Conservation (phyloP, 2,888 invertebrate genomes). For the Agrotis clavis region DNA sequence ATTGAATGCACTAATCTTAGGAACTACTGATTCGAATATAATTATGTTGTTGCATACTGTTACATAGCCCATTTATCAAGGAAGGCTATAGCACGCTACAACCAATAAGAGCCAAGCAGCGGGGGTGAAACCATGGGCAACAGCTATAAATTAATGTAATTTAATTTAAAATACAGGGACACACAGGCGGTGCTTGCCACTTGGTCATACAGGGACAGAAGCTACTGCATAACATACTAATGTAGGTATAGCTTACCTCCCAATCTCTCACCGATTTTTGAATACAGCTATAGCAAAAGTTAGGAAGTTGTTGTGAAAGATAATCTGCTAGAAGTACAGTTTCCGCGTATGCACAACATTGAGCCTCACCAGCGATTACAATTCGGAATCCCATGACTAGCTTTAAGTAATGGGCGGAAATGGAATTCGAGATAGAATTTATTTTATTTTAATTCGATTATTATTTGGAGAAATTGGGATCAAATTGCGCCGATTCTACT, state of each 20-base stretch:
- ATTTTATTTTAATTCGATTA: neutral
- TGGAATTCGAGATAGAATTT: neutral
- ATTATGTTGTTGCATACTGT: too few species aligned
- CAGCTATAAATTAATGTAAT: too few species aligned
- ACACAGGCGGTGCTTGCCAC: neutral
- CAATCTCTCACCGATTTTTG: slow-evolving; percentile 88
- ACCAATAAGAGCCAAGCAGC: too few species aligned
- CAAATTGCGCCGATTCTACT: neutral
- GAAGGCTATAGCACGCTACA: too few species aligned
- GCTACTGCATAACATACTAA: neutral
- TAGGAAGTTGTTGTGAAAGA: slow-evolving; percentile 88
- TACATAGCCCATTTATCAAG: too few species aligned
- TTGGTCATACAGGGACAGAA: neutral
- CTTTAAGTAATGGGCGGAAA: neutral
- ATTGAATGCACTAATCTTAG: too few species aligned
- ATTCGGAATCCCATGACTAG: slow-evolving; percentile 86
- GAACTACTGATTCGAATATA: too few species aligned
- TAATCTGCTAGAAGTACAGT: slow-evolving; percentile 90
- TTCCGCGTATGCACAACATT: slow-evolving; percentile 89
- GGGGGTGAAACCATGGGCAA: too few species aligned
- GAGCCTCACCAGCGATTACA: slow-evolving; percentile 90
- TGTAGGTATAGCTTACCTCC: slow-evolving; percentile 80
- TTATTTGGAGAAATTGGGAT: neutral
- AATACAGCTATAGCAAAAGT: slow-evolving; percentile 89
- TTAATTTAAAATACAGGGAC: neutral